phyloP scores from a whole-genome alignment of 2,888 invertebrate species.

The Caenorhabditis wallacei region DNA sequence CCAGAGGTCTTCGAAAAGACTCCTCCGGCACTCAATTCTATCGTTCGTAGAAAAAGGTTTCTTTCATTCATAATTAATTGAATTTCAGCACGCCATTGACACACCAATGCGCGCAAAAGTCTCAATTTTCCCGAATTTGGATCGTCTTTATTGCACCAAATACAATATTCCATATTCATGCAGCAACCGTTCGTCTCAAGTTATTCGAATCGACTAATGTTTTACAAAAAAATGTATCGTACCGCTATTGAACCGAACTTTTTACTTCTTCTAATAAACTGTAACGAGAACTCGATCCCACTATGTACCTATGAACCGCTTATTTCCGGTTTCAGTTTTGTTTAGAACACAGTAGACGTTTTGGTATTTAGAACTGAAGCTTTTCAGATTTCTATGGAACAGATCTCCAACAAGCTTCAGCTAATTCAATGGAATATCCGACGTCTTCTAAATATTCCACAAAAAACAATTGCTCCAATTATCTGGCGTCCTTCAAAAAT shows the following conservation, averaged over 20 bases:
- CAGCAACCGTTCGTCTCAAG: background rate
- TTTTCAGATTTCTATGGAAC: slow-evolving; percentile 23
- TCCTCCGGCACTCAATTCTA: slow-evolving; percentile 8
- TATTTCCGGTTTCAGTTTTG: too few relatives aligned
- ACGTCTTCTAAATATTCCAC: slow-evolving; percentile 15
- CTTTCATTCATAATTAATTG: background rate
- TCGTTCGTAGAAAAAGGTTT: slow-evolving; percentile 10
- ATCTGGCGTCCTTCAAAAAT: slow-evolving; percentile 24
- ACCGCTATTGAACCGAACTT: too few relatives aligned
- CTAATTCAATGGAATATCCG: slow-evolving; percentile 10
- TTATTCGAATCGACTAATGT: background rate
- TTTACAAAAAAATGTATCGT: too few relatives aligned
- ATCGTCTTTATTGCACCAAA: slow-evolving; percentile 19
- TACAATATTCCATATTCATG: slow-evolving; percentile 18
- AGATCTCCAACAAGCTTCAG: slow-evolving; percentile 15
- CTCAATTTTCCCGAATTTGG: slow-evolving; percentile 25
- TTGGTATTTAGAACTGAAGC: too few relatives aligned
- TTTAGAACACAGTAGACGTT: too few relatives aligned
- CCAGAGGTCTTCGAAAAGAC: slow-evolving; percentile 53
- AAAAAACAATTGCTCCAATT: slow-evolving; percentile 45
- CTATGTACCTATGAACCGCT: too few relatives aligned
- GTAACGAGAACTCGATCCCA: too few relatives aligned
- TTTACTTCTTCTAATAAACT: too few relatives aligned
- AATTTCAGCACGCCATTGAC: slow-evolving; percentile 28
- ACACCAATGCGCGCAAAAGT: slow-evolving; percentile 13